Conservation (phyloP, 2,113 vertebrate species). For the Ivindomyrus marchei region DNA sequence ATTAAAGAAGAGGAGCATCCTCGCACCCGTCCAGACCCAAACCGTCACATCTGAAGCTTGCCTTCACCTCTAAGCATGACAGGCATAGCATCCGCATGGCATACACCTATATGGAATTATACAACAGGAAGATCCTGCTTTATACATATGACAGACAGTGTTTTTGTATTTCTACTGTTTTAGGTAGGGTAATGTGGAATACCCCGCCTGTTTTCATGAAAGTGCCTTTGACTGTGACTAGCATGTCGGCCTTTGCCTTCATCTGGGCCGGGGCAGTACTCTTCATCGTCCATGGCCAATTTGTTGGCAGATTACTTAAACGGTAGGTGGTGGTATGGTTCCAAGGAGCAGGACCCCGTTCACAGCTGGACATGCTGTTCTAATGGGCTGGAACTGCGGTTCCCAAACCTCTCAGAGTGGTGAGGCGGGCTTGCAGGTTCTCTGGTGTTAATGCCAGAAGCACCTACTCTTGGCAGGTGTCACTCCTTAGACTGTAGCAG, state of each 20-base stretch:
- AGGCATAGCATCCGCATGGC: not conserved
- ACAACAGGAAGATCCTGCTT: not conserved
- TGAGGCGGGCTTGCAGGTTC: not conserved
- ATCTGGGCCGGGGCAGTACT: not conserved
- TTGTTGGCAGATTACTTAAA: slow-evolving; percentile 3
- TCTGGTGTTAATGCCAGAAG: not conserved
- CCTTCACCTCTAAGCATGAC: not conserved
- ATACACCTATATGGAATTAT: not conserved
- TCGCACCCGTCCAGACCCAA: not conserved
- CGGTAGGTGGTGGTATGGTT: not conserved
- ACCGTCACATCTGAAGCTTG: not conserved
- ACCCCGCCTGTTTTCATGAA: not conserved
- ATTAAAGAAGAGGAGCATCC: not conserved
- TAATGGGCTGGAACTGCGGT: slow-evolving; percentile 11
- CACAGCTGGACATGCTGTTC: not conserved
- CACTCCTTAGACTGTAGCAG: not conserved
- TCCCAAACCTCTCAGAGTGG: not conserved
- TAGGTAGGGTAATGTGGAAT: not conserved
- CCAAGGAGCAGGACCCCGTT: not conserved
- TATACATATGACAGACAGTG: not conserved
- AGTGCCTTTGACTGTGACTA: not conserved
- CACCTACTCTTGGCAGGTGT: not conserved
- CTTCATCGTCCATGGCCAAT: not conserved
- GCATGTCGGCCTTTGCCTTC: not conserved
- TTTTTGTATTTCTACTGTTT: not conserved